These are phyloP conservation scores for Acanthosepion esculentum DNA, from an alignment of 2,888 invertebrate species.

Conservation along the genomic window DNA sequence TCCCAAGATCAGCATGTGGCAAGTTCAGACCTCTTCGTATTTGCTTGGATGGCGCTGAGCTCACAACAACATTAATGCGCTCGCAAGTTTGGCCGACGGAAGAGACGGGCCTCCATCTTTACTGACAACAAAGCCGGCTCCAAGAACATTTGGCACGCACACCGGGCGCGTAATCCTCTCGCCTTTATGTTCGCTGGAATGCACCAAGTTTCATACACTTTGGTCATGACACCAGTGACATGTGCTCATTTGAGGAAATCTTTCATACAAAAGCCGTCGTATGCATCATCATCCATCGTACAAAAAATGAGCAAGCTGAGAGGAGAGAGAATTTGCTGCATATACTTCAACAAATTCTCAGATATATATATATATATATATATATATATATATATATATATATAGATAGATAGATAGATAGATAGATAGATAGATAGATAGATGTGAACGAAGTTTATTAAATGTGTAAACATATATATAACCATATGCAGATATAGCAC, in stretches of 20 bases:
- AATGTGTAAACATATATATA: too few relatives aligned
- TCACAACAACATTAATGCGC: constrained; percentile 4
- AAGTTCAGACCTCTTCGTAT: constrained; percentile 1
- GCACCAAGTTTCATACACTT: background rate
- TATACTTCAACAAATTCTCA: too few relatives aligned
- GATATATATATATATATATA: too few relatives aligned
- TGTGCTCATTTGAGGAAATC: constrained; percentile 17
- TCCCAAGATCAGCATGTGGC: constrained; percentile 33
- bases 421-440: too few relatives aligned
- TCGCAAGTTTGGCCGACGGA: background rate
- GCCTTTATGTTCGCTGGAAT: background rate
- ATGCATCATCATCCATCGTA: background rate
- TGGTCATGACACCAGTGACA: constrained; percentile 33
- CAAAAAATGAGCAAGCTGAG: background rate
- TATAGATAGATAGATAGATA: too few relatives aligned
- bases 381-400: too few relatives aligned
- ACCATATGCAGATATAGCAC: too few relatives aligned
- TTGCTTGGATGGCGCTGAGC: constrained; percentile 33
- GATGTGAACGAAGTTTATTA: too few relatives aligned
- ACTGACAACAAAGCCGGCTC: background rate
- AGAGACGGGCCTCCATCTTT: background rate
- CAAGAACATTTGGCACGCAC: constrained; percentile 33
- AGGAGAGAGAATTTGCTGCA: too few relatives aligned
- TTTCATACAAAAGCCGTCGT: background rate
- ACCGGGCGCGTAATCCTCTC: constrained; percentile 33